phyloP scores from a whole-genome alignment of 2,888 invertebrate species.

The Heliconius sara region DNA sequence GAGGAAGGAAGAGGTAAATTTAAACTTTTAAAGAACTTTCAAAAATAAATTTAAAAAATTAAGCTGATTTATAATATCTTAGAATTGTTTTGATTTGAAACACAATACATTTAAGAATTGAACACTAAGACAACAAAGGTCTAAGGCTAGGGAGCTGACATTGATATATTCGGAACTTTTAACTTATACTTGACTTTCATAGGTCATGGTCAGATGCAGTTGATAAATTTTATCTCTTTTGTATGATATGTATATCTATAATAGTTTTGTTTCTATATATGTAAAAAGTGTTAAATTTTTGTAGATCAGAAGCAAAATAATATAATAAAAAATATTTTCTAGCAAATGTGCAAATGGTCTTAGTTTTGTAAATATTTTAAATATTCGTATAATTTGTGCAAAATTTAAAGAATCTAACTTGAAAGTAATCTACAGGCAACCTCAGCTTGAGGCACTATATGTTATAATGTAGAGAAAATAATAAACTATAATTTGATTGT shows the following conservation, averaged over 20 bases:
- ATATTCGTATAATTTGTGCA: no score
- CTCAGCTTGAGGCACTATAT: no score
- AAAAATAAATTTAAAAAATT: background rate
- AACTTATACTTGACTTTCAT: background rate
- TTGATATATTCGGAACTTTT: conserved; percentile 8
- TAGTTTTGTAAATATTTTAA: no score
- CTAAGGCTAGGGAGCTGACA: background rate
- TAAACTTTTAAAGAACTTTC: no score
- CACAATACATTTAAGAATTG: background rate
- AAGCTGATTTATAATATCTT: background rate
- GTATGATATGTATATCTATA: background rate
- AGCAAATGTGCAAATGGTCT: no score
- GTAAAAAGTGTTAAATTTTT: background rate
- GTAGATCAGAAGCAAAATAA: no score
- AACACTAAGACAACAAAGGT: conserved; percentile 5
- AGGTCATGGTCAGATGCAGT: conserved; percentile 17
- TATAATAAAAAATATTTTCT: no score
- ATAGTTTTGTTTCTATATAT: background rate
- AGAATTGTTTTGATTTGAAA: background rate
- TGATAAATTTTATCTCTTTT: background rate
- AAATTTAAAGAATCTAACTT: no score
- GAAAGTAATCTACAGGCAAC: no score
- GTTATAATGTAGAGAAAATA: no score
- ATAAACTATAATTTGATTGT: no score
- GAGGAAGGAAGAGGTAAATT: no score